These are phyloP conservation scores for Acromyrmex heyeri DNA, from an alignment of 1,140 invertebrate species.

Conservation along the genomic window DNA sequence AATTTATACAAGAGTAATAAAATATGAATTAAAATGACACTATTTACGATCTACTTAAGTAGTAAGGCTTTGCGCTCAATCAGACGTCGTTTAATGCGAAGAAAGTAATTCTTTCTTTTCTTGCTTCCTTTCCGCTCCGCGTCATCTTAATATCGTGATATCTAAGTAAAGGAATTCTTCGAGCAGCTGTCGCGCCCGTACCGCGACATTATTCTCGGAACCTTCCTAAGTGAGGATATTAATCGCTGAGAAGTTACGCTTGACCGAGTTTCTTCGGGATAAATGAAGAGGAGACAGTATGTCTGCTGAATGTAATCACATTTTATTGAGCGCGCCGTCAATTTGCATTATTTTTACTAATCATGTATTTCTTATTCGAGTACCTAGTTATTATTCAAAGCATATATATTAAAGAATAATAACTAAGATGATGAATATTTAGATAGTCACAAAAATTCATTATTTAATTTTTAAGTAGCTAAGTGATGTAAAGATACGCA, in stretches of 20 bases:
- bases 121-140: conserved; percentile 21
- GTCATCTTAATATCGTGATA: conserved; percentile 55
- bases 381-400: conserved; percentile 14
- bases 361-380: conserved; percentile 17
- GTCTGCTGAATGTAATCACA: not conserved
- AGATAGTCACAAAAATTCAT: not conserved
- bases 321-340: not conserved
- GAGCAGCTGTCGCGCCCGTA: conserved; percentile 55
- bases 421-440: not conserved
- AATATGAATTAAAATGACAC: conserved; percentile 27
- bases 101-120: conserved; percentile 46
- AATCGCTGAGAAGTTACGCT: conserved; percentile 43
- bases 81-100: conserved; percentile 35
- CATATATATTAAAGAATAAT: too few species aligned
- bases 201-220: conserved; percentile 59
- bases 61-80: conserved; percentile 18
- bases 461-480: not conserved
- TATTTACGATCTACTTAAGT: conserved; percentile 37
- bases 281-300: conserved; percentile 17
- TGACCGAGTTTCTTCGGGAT: conserved; percentile 35
- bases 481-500: too few species aligned
- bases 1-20: conserved; percentile 27
- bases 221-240: conserved; percentile 53
- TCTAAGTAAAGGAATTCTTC: conserved; percentile 49
- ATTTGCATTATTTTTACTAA: conserved; percentile 8